Evolutionary conservation across 1,140 invertebrate species (phyloP).

Genomic region (Aphaenogaster floridana): DNA sequence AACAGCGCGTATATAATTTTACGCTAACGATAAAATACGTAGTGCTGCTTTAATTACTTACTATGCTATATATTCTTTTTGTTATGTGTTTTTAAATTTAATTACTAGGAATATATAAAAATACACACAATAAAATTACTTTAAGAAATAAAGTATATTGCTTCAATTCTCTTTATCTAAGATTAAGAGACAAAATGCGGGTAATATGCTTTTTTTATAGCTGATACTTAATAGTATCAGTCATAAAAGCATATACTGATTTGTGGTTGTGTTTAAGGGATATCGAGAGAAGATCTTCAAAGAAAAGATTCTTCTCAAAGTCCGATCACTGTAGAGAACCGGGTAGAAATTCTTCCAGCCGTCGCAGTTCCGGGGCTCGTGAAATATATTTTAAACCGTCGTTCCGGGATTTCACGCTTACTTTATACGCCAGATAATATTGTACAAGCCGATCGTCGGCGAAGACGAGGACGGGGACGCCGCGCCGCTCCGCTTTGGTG

Average conservation of each 20-base stretch:
- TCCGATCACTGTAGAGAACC: background rate
- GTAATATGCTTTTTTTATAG: background rate
- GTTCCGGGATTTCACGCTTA: background rate
- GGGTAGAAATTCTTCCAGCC: background rate
- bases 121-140: background rate
- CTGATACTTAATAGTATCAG: background rate
- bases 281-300: background rate
- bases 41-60: background rate
- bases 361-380: background rate
- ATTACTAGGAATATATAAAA: background rate
- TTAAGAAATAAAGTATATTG: background rate
- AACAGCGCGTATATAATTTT: background rate
- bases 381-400: background rate
- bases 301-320: background rate
- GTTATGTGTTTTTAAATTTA: background rate
- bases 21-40: background rate
- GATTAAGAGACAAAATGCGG: background rate
- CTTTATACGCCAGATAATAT: constrained; percentile 20
- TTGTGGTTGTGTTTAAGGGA: background rate
- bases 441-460: background rate
- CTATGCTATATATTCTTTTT: background rate
- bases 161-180: background rate
- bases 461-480: background rate
- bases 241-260: background rate
- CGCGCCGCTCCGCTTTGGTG: background rate